Conservation (phyloP, 2,113 vertebrate species). For the Peromyscus maniculatus region DNA sequence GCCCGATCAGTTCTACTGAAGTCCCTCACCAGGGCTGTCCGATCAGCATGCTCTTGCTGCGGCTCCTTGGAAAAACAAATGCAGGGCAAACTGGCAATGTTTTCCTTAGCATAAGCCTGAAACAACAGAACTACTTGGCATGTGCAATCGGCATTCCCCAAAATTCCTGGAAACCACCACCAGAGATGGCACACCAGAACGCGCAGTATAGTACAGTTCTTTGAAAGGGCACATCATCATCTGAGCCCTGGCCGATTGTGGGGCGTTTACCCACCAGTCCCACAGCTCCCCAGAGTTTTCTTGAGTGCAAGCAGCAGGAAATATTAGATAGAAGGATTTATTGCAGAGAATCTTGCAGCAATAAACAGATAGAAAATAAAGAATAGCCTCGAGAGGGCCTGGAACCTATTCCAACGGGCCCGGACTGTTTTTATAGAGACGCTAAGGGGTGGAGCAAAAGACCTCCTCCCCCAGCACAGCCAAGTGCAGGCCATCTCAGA, state of each 20-base stretch:
- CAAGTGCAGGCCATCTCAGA: too few species aligned
- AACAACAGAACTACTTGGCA: constrained; percentile 40
- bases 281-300: too few species aligned
- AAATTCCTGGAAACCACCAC: background rate
- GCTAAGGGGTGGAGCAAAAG: too few species aligned
- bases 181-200: background rate
- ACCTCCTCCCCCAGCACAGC: too few species aligned
- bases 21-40: background rate
- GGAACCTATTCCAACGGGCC: too few species aligned
- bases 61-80: background rate
- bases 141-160: constrained; percentile 23
- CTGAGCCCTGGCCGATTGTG: background rate
- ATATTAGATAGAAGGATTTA: too few species aligned
- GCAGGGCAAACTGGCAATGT: background rate
- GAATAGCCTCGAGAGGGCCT: too few species aligned
- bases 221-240: background rate
- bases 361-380: too few species aligned
- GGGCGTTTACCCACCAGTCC: too few species aligned
- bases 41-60: background rate
- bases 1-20: background rate
- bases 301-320: too few species aligned
- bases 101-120: constrained; percentile 44
- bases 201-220: background rate
- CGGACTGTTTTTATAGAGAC: too few species aligned
- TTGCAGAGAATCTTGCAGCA: too few species aligned